Evolutionary conservation across 2,113 vertebrate species (phyloP).

Genomic region (Coturnix japonica): DNA sequence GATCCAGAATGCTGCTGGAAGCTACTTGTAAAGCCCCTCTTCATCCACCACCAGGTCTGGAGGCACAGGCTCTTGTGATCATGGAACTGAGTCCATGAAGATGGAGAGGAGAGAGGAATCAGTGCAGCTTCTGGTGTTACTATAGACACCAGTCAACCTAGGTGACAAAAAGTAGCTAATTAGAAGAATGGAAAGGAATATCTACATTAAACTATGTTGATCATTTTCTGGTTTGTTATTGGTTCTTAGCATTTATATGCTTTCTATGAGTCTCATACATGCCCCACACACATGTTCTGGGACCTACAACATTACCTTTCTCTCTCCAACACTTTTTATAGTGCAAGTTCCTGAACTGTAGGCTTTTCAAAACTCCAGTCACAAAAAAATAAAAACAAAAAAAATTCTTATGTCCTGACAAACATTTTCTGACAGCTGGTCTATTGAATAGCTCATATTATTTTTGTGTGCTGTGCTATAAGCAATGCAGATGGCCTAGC

Average conservation of each 20-base stretch:
- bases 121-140: rapidly evolving
- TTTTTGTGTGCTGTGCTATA: slow-evolving; percentile 51
- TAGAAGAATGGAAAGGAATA: not conserved
- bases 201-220: not conserved
- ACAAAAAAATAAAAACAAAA: not conserved
- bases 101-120: not conserved
- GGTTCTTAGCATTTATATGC: not conserved
- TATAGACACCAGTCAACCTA: not conserved
- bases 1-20: not conserved
- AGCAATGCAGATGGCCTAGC: slow-evolving; percentile 58
- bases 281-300: not conserved
- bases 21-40: not conserved
- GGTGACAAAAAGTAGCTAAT: not conserved
- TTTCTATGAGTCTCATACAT: not conserved
- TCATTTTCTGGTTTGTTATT: not conserved
- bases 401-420: slow-evolving; percentile 14
- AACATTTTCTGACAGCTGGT: slow-evolving; percentile 54
- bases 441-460: slow-evolving; percentile 47
- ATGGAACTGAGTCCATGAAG: not conserved
- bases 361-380: slow-evolving; percentile 7
- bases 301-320: not conserved
- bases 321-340: not conserved
- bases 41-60: rapidly evolving
- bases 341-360: not conserved
- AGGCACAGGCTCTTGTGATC: not conserved